Base-by-base conservation (phyloP, 1,140 invertebrate genomes). In the Pararge aegeria region DNA sequence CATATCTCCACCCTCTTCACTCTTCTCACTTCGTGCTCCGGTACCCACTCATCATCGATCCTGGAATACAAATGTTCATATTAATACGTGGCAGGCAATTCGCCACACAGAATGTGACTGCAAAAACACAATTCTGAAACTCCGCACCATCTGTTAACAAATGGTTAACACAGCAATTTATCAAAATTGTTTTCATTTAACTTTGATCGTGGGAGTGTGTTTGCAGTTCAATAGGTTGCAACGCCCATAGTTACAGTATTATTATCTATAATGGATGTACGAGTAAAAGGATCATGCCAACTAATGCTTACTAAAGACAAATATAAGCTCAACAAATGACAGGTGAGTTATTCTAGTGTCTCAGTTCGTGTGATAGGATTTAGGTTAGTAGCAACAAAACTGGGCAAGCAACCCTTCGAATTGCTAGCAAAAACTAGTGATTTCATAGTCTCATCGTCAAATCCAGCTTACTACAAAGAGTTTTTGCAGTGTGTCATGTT, bases 1-100 rank as follows among this genome's bases (percentile, higher is more conserved):
- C 71, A 55, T 13, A 87, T 86, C 70, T 89, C 86, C 15, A 89
- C 84, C 0, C 76, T 62, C 59, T 83, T 83, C 10, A 83, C 64
- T 0, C 76, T 57, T 37, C 61, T 64, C 63, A 87, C 86, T 0
- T 89, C 83, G 48, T 72, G 67, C 64, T 79, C 84, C 0, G 84
- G 80, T 57, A 89, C 83, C 86, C 86, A 87, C 52, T 89, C 86
- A 70, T 89, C 86, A 5, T 87, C 86, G 61, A 89, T 50, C 66
- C 86, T 87, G 86, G 10, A 74, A 75, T 50, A 46, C 38, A 54
- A 18, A 38, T 5, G 0, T 0, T 5, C 7, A 52, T 44, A 42
- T 64, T 60, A 55, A 55, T 16, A 50, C 13, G 0, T 0, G 21
- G 9, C 0, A 18, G 0, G 0, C n/a, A 10, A 5, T n/a, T 66